Evolutionary conservation across 2,113 vertebrate genomes (phyloP), one percentile per base, ranked within the genome.

Genomic region (Nerophis ophidion): DNA sequence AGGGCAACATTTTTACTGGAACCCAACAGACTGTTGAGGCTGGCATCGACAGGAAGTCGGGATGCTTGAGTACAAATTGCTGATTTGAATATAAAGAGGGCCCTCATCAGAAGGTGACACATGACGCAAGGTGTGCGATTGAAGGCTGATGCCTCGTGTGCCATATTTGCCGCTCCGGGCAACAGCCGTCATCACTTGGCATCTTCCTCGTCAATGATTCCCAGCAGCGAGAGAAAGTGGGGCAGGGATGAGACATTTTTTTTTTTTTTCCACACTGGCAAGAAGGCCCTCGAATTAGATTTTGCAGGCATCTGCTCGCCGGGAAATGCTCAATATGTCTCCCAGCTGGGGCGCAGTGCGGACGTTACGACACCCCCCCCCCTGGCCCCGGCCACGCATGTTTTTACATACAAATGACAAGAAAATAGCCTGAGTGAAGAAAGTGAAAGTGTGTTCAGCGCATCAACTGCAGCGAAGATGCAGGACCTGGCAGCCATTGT

Each of bases 141-240:
- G 75, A 80, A 73, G 58, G 74, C 68, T 65, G 64, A 36, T 69
- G 70, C 40, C 40, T 44, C 40, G 12, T 75, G 66, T 62, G 59
- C 59, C 74, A 72, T 70, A 78, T 72, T 68, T 49, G 48, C 54
- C 65, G 66, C 75, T 75, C 69, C 72, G 71, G 73, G 77, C 66
- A 73, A 65, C 59, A 63, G 73, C 58, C 70, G 44, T 52, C 65
- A 52, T 60, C 63, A 82, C 70, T 71, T 80, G 65, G 56, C 78
- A 26, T 68, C 76, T 79, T 83, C 75, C 67, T 83, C 65, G 74
- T 83, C 79, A 80, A 71, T 70, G 72, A 76, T 65, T 80, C 73
- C 69, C 63, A 65, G 66, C 65, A 63, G 63, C 56, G 44, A 60
- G 68, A 49, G 54, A 76, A 81, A 82, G 62, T 75, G 72, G 68